Evolutionary conservation across 2,888 invertebrate species (phyloP).

Genomic region (Myopa testacea): DNA sequence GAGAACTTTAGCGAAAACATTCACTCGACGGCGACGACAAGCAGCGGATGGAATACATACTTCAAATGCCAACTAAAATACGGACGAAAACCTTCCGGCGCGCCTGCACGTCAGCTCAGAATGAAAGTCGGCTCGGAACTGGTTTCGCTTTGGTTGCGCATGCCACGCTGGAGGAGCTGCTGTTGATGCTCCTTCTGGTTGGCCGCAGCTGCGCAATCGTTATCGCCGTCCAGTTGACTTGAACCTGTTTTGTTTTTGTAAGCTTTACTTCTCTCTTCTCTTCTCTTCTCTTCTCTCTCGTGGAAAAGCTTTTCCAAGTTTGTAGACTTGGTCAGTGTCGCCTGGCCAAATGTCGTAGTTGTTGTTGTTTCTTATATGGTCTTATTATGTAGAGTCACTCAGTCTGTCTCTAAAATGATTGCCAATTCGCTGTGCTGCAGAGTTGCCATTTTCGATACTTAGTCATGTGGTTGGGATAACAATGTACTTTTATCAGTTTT

Average conservation of each 20-base stretch:
- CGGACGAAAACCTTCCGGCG: constrained; percentile 30
- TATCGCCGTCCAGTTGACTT: constrained; percentile 17
- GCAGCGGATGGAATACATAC: constrained; percentile 14
- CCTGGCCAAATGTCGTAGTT: neutral
- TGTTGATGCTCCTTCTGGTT: constrained; percentile 41
- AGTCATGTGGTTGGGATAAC: too few species aligned
- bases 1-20: neutral
- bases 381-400: constrained; percentile 14
- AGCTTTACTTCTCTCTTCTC: constrained; percentile 1
- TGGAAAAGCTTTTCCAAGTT: constrained; percentile 18
- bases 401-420: constrained; percentile 1
- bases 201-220: constrained; percentile 47
- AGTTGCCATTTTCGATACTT: constrained; percentile 9
- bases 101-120: constrained; percentile 61
- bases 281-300: constrained; percentile 31
- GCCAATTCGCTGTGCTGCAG: constrained; percentile 35
- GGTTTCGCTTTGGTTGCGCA: constrained; percentile 58
- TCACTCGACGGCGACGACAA: constrained; percentile 36
- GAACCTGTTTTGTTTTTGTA: constrained; percentile 1
- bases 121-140: constrained; percentile 68
- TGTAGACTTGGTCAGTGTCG: neutral
- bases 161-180: constrained; percentile 39
- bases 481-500: too few species aligned
- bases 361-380: constrained; percentile 1
- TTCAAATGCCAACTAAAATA: constrained; percentile 26